Base-by-base conservation (phyloP, 2,113 vertebrate species). In the Saguinus imperator region DNA sequence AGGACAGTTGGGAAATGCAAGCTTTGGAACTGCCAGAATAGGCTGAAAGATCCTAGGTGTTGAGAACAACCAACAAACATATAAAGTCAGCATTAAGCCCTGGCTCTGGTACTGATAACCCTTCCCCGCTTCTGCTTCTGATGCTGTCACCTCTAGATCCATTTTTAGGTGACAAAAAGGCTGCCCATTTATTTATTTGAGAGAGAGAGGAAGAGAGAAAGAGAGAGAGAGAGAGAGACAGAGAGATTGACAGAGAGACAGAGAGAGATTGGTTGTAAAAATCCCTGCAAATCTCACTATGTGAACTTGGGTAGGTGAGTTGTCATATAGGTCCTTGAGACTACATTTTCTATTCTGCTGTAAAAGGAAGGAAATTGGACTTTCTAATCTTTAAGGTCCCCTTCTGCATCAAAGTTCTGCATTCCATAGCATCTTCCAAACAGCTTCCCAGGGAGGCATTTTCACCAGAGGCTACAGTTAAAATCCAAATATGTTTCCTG, bases 401-500 rank as follows among this genome's bases (percentile, higher is more conserved):
- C 9, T 48, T 91, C 17, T 40, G 70, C 20, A n/a, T 72, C n/a
- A 58, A 87, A 73, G 45, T 73, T 50, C 77, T n/a, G 18, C 3
- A 0, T 91, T 85, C 92, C 68, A 32, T 18, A 52, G 27, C 23
- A 3, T 93, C 84, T 83, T 77, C 66, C 58, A 92, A 87, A 66
- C 23, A 72, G 82, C 68, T 95, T 94, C 73, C 40, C 52, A 75
- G 91, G 75, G 75, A 89, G 52, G 70, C 35, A 68, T 57, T 77
- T 35, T 88, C 89, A 57, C 37, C 27, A 27, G 87, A 75, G 66
- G 32, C 66, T 93, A 58, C 43, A 35, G 73, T 86, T 72, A 68
- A 93, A 91, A 87, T 87, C 55, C 58, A 84, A 84, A 57, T 45
- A 50, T 72, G 50, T 95, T 92, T 97, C 64, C 48, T 40, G 4